Conservation (phyloP, 2,797 vertebrate genomes). For the Periparus ater region DNA sequence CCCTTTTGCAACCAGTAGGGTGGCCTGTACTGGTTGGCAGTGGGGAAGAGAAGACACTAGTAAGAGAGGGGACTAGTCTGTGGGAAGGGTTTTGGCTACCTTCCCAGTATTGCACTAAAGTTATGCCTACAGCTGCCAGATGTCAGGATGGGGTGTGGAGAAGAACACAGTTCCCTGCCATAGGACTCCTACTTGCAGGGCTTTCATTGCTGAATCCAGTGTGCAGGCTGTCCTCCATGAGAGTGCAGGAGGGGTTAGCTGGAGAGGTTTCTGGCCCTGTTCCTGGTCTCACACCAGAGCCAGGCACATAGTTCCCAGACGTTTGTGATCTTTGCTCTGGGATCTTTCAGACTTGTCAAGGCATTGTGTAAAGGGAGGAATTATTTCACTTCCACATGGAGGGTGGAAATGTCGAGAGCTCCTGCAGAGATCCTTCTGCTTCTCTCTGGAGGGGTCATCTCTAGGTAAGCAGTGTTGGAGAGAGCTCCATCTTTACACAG, state of each 20-base stretch:
- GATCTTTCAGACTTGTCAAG: conserved; percentile 51
- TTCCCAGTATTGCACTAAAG: conserved; percentile 2
- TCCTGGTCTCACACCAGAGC: background rate
- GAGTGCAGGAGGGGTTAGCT: background rate
- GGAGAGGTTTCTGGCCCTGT: conserved; percentile 20
- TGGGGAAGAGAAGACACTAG: background rate
- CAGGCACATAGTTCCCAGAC: conserved; percentile 26
- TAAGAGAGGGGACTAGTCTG: background rate
- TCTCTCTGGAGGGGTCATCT: background rate
- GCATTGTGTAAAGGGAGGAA: background rate
- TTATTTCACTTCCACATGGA: background rate
- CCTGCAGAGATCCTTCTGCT: background rate
- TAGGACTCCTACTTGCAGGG: background rate
- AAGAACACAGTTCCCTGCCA: background rate
- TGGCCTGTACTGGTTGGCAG: background rate
- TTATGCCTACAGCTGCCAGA: conserved; percentile 19
- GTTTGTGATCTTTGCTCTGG: conserved; percentile 32
- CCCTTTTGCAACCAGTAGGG: background rate
- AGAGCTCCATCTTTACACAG: background rate
- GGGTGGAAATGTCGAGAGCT: background rate
- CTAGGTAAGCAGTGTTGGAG: background rate
- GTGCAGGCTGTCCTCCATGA: background rate
- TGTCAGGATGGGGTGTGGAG: background rate
- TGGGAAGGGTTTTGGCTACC: conserved; percentile 27
- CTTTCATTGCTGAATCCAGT: background rate